Base-by-base conservation (phyloP, 2,888 invertebrate genomes). In the Carcina quercana region DNA sequence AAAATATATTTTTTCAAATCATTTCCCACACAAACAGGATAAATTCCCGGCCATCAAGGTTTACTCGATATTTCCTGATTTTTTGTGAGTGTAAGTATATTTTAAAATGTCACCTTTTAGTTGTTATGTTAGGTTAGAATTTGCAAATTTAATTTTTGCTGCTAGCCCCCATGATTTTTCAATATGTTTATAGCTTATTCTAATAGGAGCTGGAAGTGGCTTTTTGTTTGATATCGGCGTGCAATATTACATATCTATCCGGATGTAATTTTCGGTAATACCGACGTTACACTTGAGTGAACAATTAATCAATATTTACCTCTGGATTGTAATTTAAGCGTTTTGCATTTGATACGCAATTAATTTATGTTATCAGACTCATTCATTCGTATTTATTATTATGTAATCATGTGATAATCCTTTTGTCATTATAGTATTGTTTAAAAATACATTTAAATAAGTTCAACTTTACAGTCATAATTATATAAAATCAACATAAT, bases 101-200 rank as follows among this genome's bases (percentile, higher is more conserved):
- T 52, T 56, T 51, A 41, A 41, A 17, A 43, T 39, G 43, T 38
- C 33, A 47, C 29, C 5, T 53, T 58, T 38, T 46, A 45, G 42
- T 45, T 62, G 55, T 60, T 52, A 57, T 66, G 60, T 67, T 75
- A 82, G 80, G 82, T 82, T 82, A 82, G 75, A 76, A 71, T 59
- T 63, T 74, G 65, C 68, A 62, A n/a, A 69, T 44, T 56, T 30
- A 50, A 64, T 59, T 72, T 69, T 66, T 54, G 80, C 80, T 75
- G 76, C 68, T 76, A 62, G 72, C 64, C 63, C 59, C 56, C 54
- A 57, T 68, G 46, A 60, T 67, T 61, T 64, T 63, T 54, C 49
- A 49, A 61, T 64, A 60, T 51, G n/a, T 60, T 63, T 56, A 56
- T 59, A 49, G 78, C 79, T 78, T 79, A 50, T 62, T 71, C 62